Evolutionary conservation across 53 echinoderm and acorn worm species (phyloP), one percentile per base, ranked within the genome.

Genomic region (Arbacia lixula): DNA sequence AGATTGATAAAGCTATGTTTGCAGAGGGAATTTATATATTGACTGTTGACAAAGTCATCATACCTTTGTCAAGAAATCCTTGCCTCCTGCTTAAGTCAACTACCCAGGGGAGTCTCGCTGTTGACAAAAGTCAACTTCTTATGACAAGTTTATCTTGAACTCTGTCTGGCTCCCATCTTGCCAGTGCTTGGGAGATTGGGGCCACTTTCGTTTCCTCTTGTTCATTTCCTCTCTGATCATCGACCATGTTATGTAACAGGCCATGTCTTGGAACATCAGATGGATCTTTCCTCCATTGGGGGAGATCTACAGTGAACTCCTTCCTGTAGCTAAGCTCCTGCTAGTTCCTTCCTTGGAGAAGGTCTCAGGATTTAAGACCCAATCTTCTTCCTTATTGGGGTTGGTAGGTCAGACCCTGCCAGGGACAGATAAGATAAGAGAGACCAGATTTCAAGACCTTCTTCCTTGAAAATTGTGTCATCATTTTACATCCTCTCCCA

Each of bases 1-100:
- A 74, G 74, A 73, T 73, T 73, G 73, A 74, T 74, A 74, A 74
- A 74, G 34, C 33, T 34, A 53, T 74, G 53, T 74, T 74, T 74
- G 74, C 74, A 5, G 34, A 46, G 74, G 49, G 74, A 74, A 74
- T 74, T 74, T 74, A 74, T 74, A 74, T 74, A 74, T 74, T 52
- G 74, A 74, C 53, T 74, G 35, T 74, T 74, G 74, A 53, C 74
- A 53, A 53, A 53, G 53, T 53, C 69, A n/a, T n/a, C n/a, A 26
- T 69, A 19, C 69, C 43, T 41, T 43, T 43, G 43, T 69, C 69
- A 69, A 69, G 69, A 27, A 11, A 17, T 33, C 27, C 0, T 27
- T 21, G 26, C 27, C 40, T 67, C 67, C 22, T 38, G 24, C 67
- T 69, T n/a, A n/a, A n/a, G n/a, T n/a, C n/a, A n/a, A n/a, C n/a